Percentiles rank a stretch among this genome's conserved stretches.
Conservation (phyloP, 2,888 invertebrate genomes). For the Malacosoma neustria region DNA sequence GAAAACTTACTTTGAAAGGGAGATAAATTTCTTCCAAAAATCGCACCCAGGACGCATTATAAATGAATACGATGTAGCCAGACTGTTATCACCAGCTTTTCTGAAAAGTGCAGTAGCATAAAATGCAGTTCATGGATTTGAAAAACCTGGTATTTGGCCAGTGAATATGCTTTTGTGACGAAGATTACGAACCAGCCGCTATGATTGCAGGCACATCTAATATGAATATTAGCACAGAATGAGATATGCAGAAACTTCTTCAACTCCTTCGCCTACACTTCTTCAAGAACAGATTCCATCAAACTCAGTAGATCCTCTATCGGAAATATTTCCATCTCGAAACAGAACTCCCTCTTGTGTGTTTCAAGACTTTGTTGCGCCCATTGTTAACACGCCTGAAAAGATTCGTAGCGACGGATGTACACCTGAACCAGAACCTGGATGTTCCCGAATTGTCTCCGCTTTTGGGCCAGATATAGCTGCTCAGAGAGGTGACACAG, state of each 20-base stretch:
- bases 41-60: slow-evolving; percentile 19
- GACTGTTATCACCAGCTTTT: slow-evolving; percentile 18
- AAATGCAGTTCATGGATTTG: slow-evolving; percentile 17
- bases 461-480: slow-evolving; percentile 8
- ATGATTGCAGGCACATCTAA: slow-evolving; percentile 8
- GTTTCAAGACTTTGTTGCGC: no score
- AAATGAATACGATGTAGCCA: slow-evolving; percentile 17
- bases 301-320: slow-evolving; percentile 10
- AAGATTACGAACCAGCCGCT: slow-evolving; percentile 17
- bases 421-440: slow-evolving; percentile 14
- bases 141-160: slow-evolving; percentile 22
- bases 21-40: slow-evolving; percentile 16
- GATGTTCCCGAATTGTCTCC: slow-evolving; percentile 13
- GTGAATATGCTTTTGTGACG: slow-evolving; percentile 20
- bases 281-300: slow-evolving; percentile 6
- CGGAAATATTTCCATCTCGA: slow-evolving; percentile 10
- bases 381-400: slow-evolving; percentile 7
- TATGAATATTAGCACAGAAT: slow-evolving; percentile 12
- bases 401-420: slow-evolving; percentile 10
- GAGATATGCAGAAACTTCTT: slow-evolving; percentile 11
- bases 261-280: slow-evolving; percentile 9
- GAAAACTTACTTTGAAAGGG: slow-evolving; percentile 22
- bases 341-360: slow-evolving; percentile 6
- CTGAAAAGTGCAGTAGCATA: slow-evolving; percentile 15
- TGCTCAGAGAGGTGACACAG: slow-evolving; percentile 5